phyloP scores from a whole-genome alignment of 2,797 vertebrate species.

The Babyrousa celebensis region DNA sequence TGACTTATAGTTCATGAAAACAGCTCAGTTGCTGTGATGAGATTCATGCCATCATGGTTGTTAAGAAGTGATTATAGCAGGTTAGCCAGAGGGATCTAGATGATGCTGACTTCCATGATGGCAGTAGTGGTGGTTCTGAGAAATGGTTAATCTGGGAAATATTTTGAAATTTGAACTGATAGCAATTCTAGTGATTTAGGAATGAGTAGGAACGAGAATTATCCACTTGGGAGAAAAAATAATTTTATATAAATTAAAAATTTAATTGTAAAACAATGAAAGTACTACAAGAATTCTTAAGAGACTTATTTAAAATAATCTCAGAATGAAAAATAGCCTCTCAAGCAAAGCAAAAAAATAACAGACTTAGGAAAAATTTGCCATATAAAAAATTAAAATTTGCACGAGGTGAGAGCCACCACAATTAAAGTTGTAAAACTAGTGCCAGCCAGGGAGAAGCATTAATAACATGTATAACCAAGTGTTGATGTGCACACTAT shows the following conservation, averaged over 20 bases:
- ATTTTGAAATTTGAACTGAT: neutral
- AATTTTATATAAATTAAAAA: constrained; percentile 12
- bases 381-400: neutral
- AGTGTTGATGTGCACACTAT: neutral
- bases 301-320: neutral
- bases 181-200: neutral
- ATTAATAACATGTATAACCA: neutral
- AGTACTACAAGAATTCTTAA: neutral
- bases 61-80: neutral
- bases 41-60: neutral
- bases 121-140: neutral
- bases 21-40: neutral
- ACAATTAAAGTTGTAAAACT: neutral
- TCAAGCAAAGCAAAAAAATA: constrained; percentile 2
- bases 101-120: neutral
- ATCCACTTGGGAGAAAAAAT: neutral
- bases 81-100: neutral
- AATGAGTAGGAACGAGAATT: neutral
- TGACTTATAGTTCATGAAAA: neutral
- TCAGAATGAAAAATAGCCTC: neutral
- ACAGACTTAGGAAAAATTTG: neutral
- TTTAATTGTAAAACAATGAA: neutral
- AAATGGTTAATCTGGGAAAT: neutral
- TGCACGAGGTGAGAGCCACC: neutral
- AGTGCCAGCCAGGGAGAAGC: neutral